Evolutionary conservation across 1,140 invertebrate species (phyloP).

Genomic region (Antheraea pernyi): DNA sequence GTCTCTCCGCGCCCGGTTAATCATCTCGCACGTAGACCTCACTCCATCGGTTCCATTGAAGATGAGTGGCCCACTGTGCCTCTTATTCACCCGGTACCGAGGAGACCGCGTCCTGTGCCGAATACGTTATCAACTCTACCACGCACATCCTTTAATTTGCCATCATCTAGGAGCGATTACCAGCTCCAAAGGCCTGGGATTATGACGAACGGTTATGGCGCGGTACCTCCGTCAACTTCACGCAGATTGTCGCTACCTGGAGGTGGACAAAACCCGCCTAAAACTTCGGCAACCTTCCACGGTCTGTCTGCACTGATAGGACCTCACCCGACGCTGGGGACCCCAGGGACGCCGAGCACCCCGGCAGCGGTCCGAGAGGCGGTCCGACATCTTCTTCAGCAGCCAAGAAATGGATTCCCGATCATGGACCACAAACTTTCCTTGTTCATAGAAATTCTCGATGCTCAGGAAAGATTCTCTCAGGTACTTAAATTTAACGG

Average conservation of each 20-base stretch:
- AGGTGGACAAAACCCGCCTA: constrained; percentile 69
- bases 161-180: constrained; percentile 81
- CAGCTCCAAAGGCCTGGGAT: constrained; percentile 79
- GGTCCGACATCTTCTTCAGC: constrained; percentile 83
- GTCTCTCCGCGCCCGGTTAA: constrained; percentile 60
- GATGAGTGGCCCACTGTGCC: constrained; percentile 65
- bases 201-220: constrained; percentile 72
- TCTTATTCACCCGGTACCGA: constrained; percentile 69
- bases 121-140: constrained; percentile 67
- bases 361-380: constrained; percentile 82
- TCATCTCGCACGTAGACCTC: constrained; percentile 70
- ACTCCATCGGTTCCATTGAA: constrained; percentile 65
- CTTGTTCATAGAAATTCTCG: constrained; percentile 89
- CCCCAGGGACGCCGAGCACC: constrained; percentile 75
- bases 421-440: constrained; percentile 87
- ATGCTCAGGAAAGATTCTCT: constrained; percentile 88
- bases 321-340: constrained; percentile 44
- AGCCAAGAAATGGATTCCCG: constrained; percentile 86
- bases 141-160: constrained; percentile 67
- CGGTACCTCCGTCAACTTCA: constrained; percentile 63
- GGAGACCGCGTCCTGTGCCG: constrained; percentile 59
- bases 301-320: constrained; percentile 75
- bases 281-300: constrained; percentile 82
- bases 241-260: constrained; percentile 61
- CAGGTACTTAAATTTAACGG: constrained; percentile 79